phyloP scores from a whole-genome alignment of 2,888 invertebrate genomes.

The Rhamphomyia laevipes region DNA sequence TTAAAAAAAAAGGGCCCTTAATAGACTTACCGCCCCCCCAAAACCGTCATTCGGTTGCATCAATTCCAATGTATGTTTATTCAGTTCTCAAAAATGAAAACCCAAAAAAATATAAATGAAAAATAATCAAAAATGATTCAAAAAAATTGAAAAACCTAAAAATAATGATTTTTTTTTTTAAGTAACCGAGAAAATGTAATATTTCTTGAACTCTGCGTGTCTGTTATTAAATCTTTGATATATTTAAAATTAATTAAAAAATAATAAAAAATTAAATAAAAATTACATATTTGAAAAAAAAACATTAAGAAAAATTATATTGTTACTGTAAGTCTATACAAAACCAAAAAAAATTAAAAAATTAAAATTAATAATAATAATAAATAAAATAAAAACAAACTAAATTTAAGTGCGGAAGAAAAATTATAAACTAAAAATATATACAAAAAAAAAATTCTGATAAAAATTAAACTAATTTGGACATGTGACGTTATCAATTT shows the following conservation, averaged over 20 bases:
- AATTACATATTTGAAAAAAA: constrained; percentile 15
- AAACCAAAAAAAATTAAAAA: constrained; percentile 9
- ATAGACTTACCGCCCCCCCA: constrained; percentile 72
- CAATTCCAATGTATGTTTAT: constrained; percentile 20
- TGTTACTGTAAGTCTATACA: constrained; percentile 18
- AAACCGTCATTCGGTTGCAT: constrained; percentile 39
- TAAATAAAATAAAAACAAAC: too few species aligned
- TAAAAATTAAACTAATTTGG: too few species aligned
- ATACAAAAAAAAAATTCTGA: too few species aligned
- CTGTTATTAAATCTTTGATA: too few species aligned
- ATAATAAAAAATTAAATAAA: constrained; percentile 10
- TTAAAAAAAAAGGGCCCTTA: constrained; percentile 60
- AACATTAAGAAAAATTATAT: constrained; percentile 14
- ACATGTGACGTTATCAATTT: too few species aligned
- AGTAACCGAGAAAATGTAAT: background rate
- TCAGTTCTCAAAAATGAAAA: constrained; percentile 7
- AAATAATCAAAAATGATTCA: background rate
- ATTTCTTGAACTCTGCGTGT: too few species aligned
- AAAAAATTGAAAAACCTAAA: constrained; percentile 8
- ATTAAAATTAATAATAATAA: too few species aligned
- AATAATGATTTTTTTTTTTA: background rate
- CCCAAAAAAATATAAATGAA: constrained; percentile 6
- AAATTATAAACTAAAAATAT: too few species aligned
- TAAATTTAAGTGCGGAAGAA: too few species aligned
- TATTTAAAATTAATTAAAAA: constrained; percentile 6